These are phyloP conservation scores for Limnephilus auricula DNA, from an alignment of 2,888 invertebrate genomes.

Conservation along the genomic window DNA sequence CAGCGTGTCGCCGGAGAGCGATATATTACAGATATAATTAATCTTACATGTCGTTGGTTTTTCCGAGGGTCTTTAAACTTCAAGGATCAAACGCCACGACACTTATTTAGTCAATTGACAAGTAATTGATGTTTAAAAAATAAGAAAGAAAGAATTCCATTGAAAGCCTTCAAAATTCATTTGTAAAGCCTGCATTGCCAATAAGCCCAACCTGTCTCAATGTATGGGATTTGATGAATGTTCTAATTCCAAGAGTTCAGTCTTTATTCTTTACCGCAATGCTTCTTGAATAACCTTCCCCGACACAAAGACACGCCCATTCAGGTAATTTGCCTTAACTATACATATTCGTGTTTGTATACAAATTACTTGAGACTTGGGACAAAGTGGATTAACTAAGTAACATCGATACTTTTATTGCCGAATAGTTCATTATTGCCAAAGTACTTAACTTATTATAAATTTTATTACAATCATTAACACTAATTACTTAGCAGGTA, in stretches of 20 bases:
- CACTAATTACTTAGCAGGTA: background rate
- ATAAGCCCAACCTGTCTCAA: background rate
- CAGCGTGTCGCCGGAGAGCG: background rate
- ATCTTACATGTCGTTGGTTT: background rate
- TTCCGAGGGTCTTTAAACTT: background rate
- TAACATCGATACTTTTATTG: background rate
- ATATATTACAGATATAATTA: background rate
- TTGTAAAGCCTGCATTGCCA: background rate
- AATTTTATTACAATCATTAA: background rate
- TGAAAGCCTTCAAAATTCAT: background rate
- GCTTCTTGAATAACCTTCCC: background rate
- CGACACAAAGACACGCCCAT: background rate
- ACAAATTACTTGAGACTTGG: background rate
- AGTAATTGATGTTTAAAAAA: background rate
- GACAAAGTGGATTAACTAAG: background rate
- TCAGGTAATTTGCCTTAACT: background rate
- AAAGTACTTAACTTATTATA: background rate
- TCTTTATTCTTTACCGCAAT: background rate
- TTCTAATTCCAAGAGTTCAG: background rate
- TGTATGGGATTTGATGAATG: background rate
- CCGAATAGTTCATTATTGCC: background rate
- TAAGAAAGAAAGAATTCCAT: background rate
- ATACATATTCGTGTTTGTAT: background rate
- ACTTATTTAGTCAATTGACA: background rate
- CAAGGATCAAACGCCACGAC: background rate